Evolutionary conservation across 2,888 invertebrate genomes (phyloP), one percentile per base, ranked within the genome.

Genomic region (Ormyrus thymus): DNA sequence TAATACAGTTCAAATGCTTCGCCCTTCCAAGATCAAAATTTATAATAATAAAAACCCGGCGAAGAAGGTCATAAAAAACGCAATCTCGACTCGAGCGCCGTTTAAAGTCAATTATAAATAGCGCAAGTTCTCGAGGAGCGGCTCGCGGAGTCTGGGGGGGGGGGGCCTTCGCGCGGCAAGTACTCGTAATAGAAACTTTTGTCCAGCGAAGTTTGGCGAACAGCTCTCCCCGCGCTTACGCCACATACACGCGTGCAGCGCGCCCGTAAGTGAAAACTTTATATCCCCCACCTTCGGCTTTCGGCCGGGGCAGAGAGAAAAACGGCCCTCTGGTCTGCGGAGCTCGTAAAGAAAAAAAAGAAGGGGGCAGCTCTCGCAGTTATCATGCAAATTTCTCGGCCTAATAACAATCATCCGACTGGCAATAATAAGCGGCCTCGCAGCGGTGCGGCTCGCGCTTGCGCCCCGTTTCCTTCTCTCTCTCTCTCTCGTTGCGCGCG

Each of bases 361-460:
- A 50, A 70, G 50, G 58, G 15, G 56, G 53, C 15, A 9, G 15
- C 29, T 8, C n/a, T 1, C 8, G 78, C 61, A 72, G 69, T 74
- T 78, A 70, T 78, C 68, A 79, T 79, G 70, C 74, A 79, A 79
- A 79, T 79, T 65, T 65, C 65, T 64, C 66, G 43, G 1, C 59
- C 64, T 79, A 79, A 79, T 79, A 79, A 79, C 70, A 79, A 75
- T 79, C 64, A 79, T 79, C 70, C 13, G 56, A 58, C 53, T 59
- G 8, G 78, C 61, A 73, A 78, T 68, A 78, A 78, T 78, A 73
- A 78, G 53, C 65, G 72, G 71, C 53, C n/a, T 13, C 13, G 65
- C 29, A 29, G 29, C 29, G 29, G 29, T 29, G 29, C 29, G 7
- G 15, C 50, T 55, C 29, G 11, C 2, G 29, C 29, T 29, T 29